Conservation (phyloP, 2,113 vertebrate species). For the Chelonoidis abingdonii region DNA sequence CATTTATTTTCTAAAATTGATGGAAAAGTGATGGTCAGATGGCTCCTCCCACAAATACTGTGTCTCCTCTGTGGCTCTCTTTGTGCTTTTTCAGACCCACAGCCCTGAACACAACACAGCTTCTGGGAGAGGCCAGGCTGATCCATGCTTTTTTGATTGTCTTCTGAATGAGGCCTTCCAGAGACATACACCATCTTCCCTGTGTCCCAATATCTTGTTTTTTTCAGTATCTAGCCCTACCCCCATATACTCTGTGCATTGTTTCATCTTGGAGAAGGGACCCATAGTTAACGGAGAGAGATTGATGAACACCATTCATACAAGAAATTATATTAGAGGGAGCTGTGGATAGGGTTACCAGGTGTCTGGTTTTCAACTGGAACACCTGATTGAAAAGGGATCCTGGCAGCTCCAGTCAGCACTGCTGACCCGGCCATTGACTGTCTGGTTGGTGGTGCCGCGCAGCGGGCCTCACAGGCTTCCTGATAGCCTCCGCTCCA, state of each 20-base stretch:
- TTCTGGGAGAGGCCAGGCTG: neutral
- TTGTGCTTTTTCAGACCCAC: neutral
- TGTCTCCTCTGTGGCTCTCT: neutral
- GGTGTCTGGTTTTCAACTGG: too few relatives aligned
- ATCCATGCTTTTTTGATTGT: neutral
- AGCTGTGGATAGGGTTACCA: neutral
- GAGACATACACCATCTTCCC: neutral
- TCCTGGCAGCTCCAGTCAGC: too few relatives aligned
- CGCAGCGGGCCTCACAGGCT: too few relatives aligned
- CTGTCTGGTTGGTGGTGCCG: too few relatives aligned
- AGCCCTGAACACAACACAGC: neutral
- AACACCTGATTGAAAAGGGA: too few relatives aligned
- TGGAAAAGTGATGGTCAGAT: neutral
- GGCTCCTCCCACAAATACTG: neutral
- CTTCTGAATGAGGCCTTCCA: neutral
- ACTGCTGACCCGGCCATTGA: too few relatives aligned
- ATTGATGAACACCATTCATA: neutral
- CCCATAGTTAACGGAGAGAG: neutral
- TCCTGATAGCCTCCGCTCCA: too few relatives aligned
- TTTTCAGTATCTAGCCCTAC: neutral
- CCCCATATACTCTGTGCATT: neutral
- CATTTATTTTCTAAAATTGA: neutral
- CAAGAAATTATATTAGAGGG: neutral
- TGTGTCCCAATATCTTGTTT: neutral
- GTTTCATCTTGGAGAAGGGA: neutral